phyloP scores from a whole-genome alignment of 2,888 invertebrate genomes.

The Teinopalpus imperialis region DNA sequence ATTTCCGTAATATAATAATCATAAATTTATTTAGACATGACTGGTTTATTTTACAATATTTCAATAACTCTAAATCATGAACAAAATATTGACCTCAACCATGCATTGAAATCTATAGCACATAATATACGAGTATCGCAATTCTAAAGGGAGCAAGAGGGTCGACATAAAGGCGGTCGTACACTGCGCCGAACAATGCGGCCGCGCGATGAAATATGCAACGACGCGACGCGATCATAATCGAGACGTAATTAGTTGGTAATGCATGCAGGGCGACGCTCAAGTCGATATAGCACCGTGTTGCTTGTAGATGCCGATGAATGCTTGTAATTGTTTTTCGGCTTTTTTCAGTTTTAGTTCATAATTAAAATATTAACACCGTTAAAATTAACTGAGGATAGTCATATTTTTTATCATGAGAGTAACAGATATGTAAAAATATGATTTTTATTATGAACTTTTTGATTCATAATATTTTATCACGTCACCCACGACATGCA shows the following conservation, averaged over 20 bases:
- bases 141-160: slow-evolving; percentile 23
- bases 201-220: slow-evolving; percentile 49
- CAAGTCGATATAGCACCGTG: slow-evolving; percentile 16
- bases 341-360: too few species aligned
- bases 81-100: slow-evolving; percentile 10
- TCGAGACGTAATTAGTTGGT: slow-evolving; percentile 49
- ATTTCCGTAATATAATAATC: too few species aligned
- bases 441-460: too few species aligned
- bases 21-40: too few species aligned
- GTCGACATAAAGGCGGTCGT: slow-evolving; percentile 38
- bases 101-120: neutral
- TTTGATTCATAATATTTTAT: too few species aligned
- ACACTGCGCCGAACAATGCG: slow-evolving; percentile 41
- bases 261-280: slow-evolving; percentile 36
- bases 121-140: neutral
- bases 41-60: too few species aligned
- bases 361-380: too few species aligned
- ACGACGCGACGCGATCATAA: slow-evolving; percentile 47
- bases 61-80: neutral
- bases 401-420: too few species aligned
- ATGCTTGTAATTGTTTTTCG: neutral
- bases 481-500: too few species aligned
- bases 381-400: too few species aligned
- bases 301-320: neutral
- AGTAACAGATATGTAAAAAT: too few species aligned